These are phyloP conservation scores for Pristionchus japonicus DNA, from an alignment of 2,888 invertebrate species.

Conservation along the genomic window DNA sequence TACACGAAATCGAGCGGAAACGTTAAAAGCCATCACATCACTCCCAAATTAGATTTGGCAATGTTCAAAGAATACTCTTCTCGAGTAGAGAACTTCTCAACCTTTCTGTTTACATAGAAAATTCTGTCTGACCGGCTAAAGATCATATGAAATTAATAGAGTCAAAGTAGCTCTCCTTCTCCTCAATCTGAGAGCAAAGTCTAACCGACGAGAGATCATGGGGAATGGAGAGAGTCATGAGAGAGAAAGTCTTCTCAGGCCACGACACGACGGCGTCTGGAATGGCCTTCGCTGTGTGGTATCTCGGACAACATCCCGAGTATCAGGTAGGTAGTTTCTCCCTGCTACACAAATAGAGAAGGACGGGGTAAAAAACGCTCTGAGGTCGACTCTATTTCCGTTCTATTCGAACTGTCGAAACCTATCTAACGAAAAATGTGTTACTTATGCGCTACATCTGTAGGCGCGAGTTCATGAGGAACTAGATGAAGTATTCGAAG, in stretches of 20 bases:
- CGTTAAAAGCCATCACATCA: neutral
- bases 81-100: too few relatives aligned
- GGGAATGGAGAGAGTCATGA: too few relatives aligned
- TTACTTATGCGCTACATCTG: too few relatives aligned
- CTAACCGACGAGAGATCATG: too few relatives aligned
- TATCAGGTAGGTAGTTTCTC: constrained; percentile 73
- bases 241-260: too few relatives aligned
- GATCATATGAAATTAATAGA: too few relatives aligned
- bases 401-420: neutral
- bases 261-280: constrained; percentile 77
- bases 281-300: constrained; percentile 75
- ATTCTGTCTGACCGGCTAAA: neutral
- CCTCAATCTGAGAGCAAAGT: too few relatives aligned
- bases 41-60: neutral
- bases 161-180: too few relatives aligned
- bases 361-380: constrained; percentile 50
- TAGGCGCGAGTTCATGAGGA: constrained; percentile 49
- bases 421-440: too few relatives aligned
- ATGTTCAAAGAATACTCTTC: neutral
- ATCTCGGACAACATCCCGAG: constrained; percentile 76
- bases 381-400: neutral
- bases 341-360: constrained; percentile 60
- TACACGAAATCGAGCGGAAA: neutral
- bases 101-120: too few relatives aligned
- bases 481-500: constrained; percentile 59